These are phyloP conservation scores for Macrotis lagotis DNA, from an alignment of 2,113 vertebrate species.

Conservation along the genomic window DNA sequence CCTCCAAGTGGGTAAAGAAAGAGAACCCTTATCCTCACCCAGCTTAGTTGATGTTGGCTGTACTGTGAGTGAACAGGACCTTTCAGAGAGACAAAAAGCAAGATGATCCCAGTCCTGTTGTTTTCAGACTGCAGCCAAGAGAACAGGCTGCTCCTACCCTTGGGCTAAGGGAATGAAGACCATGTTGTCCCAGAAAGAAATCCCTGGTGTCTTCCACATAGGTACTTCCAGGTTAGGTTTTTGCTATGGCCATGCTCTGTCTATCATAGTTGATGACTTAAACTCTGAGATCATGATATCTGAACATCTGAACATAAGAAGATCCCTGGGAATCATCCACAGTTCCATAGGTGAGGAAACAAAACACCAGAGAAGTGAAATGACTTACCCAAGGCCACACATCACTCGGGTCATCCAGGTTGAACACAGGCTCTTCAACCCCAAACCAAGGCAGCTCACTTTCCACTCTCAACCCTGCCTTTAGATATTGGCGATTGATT, in stretches of 20 bases:
- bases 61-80: background rate
- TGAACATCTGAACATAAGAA: background rate
- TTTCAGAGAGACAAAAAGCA: background rate
- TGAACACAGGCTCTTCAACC: background rate
- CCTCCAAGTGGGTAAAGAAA: background rate
- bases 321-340: background rate
- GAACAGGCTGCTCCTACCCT: too few relatives aligned
- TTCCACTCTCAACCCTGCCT: background rate
- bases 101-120: background rate
- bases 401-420: background rate
- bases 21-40: too few relatives aligned
- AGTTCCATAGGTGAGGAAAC: background rate
- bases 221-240: background rate
- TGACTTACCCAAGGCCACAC: background rate
- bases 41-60: background rate
- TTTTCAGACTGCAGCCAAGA: too few relatives aligned
- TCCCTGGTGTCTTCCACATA: too few relatives aligned
- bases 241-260: too few relatives aligned
- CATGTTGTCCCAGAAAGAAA: too few relatives aligned
- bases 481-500: background rate
- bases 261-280: background rate
- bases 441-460: background rate
- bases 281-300: background rate
- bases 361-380: background rate
- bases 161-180: too few relatives aligned